Conservation (phyloP, 2,888 invertebrate species). For the Heteromyza rotundicornis region DNA sequence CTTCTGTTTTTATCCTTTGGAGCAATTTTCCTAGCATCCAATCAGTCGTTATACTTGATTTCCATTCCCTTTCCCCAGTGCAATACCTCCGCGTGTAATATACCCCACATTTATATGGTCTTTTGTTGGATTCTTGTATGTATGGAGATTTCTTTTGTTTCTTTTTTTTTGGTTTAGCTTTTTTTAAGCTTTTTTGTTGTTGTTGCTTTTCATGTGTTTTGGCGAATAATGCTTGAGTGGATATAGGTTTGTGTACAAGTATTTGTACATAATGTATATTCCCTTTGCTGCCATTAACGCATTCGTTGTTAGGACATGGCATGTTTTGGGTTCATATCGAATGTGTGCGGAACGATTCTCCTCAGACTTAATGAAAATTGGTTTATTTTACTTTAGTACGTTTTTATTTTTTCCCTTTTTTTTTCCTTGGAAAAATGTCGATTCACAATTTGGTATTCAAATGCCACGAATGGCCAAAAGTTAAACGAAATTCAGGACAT, state of each 20-base stretch:
- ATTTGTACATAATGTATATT: neutral
- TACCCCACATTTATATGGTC: neutral
- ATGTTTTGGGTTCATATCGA: neutral
- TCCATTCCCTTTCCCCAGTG: neutral
- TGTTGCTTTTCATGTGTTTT: neutral
- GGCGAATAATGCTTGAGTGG: neutral
- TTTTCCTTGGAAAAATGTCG: neutral
- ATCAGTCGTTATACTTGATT: slow-evolving; percentile 3
- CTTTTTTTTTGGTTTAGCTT: no score
- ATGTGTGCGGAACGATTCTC: neutral
- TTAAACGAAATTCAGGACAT: no score
- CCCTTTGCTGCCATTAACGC: neutral
- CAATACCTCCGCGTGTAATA: neutral
- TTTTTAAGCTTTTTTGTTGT: no score
- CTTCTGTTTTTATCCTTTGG: neutral
- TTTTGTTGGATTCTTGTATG: neutral
- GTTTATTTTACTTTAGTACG: neutral
- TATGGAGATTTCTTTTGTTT: neutral
- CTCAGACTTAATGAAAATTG: slow-evolving; percentile 1
- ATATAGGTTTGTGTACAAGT: neutral
- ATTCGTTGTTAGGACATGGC: neutral
- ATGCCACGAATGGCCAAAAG: neutral
- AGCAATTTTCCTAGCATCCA: neutral
- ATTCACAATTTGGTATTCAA: neutral
- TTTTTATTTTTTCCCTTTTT: neutral